Percentiles rank a stretch among this genome's conserved stretches.
These are phyloP conservation scores for Globodera rostochiensis DNA, from an alignment of 1,140 invertebrate genomes.

Conservation along the genomic window DNA sequence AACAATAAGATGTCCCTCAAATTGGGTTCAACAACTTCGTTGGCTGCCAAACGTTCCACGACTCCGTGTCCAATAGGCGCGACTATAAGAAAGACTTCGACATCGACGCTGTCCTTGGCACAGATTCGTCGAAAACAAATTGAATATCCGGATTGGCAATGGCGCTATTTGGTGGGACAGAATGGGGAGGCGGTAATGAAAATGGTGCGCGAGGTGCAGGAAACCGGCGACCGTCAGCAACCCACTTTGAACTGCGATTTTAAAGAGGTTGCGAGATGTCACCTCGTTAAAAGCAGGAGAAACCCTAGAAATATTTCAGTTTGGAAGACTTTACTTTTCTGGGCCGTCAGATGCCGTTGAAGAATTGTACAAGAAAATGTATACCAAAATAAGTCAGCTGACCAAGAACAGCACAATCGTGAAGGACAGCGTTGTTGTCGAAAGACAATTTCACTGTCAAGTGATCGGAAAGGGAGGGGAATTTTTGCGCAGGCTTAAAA, in stretches of 20 bases:
- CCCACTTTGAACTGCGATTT: not conserved
- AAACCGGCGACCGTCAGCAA: not conserved
- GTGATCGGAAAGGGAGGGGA: not conserved
- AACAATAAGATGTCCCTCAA: not conserved
- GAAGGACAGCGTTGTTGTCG: not conserved
- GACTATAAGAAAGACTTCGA: not conserved
- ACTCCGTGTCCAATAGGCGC: not conserved
- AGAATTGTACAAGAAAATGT: not conserved
- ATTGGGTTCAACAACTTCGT: not conserved
- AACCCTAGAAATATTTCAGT: not conserved
- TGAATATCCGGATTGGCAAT: not conserved
- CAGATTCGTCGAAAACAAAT: not conserved
- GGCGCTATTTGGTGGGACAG: not conserved
- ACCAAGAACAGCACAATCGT: not conserved
- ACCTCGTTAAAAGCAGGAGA: not conserved
- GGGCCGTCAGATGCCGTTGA: not conserved
- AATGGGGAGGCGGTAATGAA: not conserved
- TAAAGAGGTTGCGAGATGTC: not conserved
- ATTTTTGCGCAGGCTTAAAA: not conserved
- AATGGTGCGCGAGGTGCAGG: not conserved
- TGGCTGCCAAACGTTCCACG: not conserved
- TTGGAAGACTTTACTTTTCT: not conserved
- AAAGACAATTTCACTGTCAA: not conserved
- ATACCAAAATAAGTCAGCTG: not conserved
- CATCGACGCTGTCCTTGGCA: not conserved